Evolutionary conservation across 1,140 invertebrate species (phyloP).

Genomic region (Aphelenchoides fujianensis): DNA sequence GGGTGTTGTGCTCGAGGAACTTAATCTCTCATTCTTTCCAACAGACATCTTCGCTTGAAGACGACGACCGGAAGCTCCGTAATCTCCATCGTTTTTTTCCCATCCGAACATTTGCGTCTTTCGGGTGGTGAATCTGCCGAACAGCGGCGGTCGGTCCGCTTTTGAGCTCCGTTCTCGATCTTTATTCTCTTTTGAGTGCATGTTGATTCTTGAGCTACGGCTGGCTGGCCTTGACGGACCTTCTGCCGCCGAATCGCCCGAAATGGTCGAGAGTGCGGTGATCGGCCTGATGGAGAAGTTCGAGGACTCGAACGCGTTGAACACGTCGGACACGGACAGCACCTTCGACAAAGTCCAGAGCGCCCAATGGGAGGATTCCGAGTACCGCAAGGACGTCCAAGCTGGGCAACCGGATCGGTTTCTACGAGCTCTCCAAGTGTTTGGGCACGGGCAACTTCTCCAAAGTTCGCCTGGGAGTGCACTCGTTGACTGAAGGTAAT

Average conservation of each 20-base stretch:
- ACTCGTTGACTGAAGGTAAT: conserved; percentile 3
- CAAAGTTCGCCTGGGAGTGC: neutral
- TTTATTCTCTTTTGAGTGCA: no score
- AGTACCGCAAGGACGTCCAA: neutral
- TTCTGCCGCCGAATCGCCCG: neutral
- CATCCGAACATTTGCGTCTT: no score
- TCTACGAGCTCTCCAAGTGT: neutral
- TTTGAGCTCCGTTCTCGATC: no score
- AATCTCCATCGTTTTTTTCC: no score
- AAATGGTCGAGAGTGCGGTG: neutral
- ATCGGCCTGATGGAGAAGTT: neutral
- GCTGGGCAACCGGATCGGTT: conserved; percentile 13
- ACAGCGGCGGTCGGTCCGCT: no score
- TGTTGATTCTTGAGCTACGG: no score
- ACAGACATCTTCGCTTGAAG: no score
- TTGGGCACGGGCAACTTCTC: conserved; percentile 7
- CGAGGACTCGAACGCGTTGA: neutral
- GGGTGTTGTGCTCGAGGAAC: no score
- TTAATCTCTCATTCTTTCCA: no score
- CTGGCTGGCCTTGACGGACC: no score
- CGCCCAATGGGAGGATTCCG: conserved; percentile 3
- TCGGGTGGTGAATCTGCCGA: no score
- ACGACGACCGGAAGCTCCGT: no score
- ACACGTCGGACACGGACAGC: conserved; percentile 4
- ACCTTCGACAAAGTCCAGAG: neutral